Base-by-base conservation (phyloP, 2,888 invertebrate genomes). In the Melinopterus prodromus region DNA sequence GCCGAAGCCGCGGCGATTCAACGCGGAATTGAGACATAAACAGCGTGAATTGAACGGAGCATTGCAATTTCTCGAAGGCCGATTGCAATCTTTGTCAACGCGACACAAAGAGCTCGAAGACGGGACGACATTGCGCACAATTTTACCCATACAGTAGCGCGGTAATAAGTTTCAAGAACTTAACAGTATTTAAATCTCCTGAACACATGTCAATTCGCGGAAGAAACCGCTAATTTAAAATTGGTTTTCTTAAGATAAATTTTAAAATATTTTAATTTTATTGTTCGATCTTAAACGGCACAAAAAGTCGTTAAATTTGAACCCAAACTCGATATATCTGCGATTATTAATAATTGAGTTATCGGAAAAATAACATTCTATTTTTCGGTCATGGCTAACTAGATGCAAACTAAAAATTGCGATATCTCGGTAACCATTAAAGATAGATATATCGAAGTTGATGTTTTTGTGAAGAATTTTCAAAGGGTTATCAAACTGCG, bases 11-110 rank as follows among this genome's bases (percentile, higher is more conserved):
- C 53, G 53, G 1, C 53, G 5, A 53, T 53, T 53, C 53, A 53
- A 7, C 53, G 53, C 53, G 53, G 53, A 53, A 53, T 53, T 53
- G 53, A 53, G 53, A 53, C 53, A 53, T 53, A 53, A 53, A 53
- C 53, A 53, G 53, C 53, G 53, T 53, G 53, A 53, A 53, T 53
- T 53, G 53, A 53, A 6, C 53, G 53, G 53, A 53, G 3, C 53
- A 53, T 53, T 53, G 53, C 53, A 53, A 53, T 53, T 53, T 53
- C 53, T 53, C 53, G 53, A 53, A 53, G 53, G 53, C 53, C 53
- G 5, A 53, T 53, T 53, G 53, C 53, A 53, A 53, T 53, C 53
- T 53, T 53, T 53, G 53, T 53, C 53, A 53, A 53, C 53, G 5
- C 53, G 53, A 12, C 12, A 53, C 53, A 53, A 53, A 53, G 53